Base-by-base conservation (phyloP, 2,113 vertebrate genomes). In the Sceloporus undulatus region DNA sequence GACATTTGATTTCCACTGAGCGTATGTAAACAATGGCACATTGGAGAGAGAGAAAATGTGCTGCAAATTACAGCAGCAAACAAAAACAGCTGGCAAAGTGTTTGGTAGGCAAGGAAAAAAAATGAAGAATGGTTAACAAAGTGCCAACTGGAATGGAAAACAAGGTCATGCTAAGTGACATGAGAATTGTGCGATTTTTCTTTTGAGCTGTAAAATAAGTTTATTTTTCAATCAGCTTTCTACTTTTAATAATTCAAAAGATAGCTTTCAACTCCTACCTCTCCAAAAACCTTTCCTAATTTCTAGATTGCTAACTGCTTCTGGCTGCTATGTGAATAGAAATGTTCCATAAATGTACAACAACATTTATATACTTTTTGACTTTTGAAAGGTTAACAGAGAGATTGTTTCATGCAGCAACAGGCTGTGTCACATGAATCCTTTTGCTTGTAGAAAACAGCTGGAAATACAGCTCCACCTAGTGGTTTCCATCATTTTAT, bases 1-100 rank as follows among this genome's bases (percentile, higher is more conserved):
- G 94, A 94, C 85, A 94, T 92, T 95, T 93, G 86, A 91, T 95
- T 96, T 95, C 94, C 92, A 94, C 40, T 90, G 86, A 91, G 93
- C 84, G 90, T 91, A 34, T 84, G 90, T 92, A 95, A 96, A 93
- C 85, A 96, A 86, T 68, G 0, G 42, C 93, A 86, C 62, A 87
- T 84, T 89, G 89, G 92, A 73, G 68, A 23, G 6, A 25, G 11
- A 34, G 19, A 94, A 18, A 91, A 92, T 66, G 80, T 90, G 91
- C 92, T 91, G 88, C 90, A 96, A 96, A 95, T 93, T 95, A 84
- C 90, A 95, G 91, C 84, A 92, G 82, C 73, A 93, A 92, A 92
- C 54, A 92, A 40, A 88, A 94, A 96, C 74, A 93, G 91, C 87
- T 95, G 92, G 86, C 1, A 40, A 89, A 94, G 66, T 87, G 90